phyloP scores from a whole-genome alignment of 1,140 invertebrate genomes.

The Drosophila oshimai region DNA sequence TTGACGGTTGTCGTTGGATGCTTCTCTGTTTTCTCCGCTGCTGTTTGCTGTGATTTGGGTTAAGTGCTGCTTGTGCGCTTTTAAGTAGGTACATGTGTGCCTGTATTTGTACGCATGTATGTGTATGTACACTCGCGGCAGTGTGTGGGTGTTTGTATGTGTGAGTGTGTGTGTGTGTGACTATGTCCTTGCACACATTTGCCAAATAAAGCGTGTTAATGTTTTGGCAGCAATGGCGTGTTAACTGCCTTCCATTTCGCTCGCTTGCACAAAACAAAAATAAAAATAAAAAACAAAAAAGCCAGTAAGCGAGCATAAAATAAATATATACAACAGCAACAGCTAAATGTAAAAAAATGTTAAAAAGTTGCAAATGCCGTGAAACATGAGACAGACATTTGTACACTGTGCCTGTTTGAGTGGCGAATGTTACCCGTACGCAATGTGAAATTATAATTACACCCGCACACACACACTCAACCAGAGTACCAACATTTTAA shows the following conservation, averaged over 20 bases:
- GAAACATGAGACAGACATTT: slow-evolving; percentile 18
- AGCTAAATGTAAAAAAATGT: slow-evolving; percentile 40
- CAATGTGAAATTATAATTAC: slow-evolving; percentile 61
- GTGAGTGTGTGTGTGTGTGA: not conserved
- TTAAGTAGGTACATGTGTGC: slow-evolving; percentile 65
- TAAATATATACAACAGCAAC: slow-evolving; percentile 44
- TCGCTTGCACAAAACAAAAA: slow-evolving; percentile 69
- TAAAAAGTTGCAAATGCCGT: slow-evolving; percentile 35
- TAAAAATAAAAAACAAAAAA: slow-evolving; percentile 61
- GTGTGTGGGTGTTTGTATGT: not conserved
- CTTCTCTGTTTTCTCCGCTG: slow-evolving; percentile 37
- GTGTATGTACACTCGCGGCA: not conserved
- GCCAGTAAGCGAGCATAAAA: slow-evolving; percentile 42
- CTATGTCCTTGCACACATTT: slow-evolving; percentile 69
- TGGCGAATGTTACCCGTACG: slow-evolving; percentile 47
- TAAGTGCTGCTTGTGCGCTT: slow-evolving; percentile 75
- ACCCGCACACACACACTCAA: slow-evolving; percentile 3
- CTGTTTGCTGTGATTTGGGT: slow-evolving; percentile 71
- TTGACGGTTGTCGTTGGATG: slow-evolving; percentile 52
- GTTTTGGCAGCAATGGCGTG: slow-evolving; percentile 71
- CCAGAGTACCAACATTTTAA: slow-evolving; percentile 46
- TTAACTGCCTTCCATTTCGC: slow-evolving; percentile 76
- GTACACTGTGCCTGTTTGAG: slow-evolving; percentile 16
- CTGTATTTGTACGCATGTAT: not conserved
- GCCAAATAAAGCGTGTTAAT: slow-evolving; percentile 80